Base-by-base conservation (phyloP, 1,140 invertebrate species). In the Trypoxylus dichotomus region DNA sequence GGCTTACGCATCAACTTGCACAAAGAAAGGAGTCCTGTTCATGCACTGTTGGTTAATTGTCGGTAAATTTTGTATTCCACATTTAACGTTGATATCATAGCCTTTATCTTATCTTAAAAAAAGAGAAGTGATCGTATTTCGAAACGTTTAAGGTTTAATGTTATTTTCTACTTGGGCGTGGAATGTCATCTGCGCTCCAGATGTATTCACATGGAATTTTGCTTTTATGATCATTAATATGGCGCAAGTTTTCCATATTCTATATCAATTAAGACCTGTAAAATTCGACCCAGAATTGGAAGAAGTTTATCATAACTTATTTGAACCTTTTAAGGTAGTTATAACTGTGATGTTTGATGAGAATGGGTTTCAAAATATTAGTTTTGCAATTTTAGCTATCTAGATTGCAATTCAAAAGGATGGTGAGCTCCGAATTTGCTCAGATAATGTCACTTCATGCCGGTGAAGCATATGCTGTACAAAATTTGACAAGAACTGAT, bases 131-230 rank as follows among this genome's bases (percentile, higher is more conserved):
- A 37, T 37, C 10, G 32, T 8, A 8, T 8, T 37, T 37, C 1
- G 5, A 8, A 8, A 37, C 32, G 32, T 37, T 37, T 37, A 37
- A 95, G 95, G 92, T 43, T 94, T 95, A 82, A 90, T 96, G 86
- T 85, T 96, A 79, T 91, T 95, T 81, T 94, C 93, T 3, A 91
- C 94, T 32, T 97, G 95, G 95, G 93, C 95, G 10, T 96, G 95
- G 95, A 94, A 94, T 79, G 91, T 96, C 2, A 93, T 96, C 47
- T 97, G 95, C 83, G 94, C 95, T 1, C 94, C 95, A 0, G 94
- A 96, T 84, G 92, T 95, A 13, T 96, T 96, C 86, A 94, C 93
- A 0, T 97, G 95, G 95, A 96, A 95, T 83, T 95, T 96, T 81
- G 91, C 91, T 42, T 96, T 96, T 84, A 91, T 95, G 79, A 85